Conservation (phyloP, 1,140 invertebrate species). For the Drosophila virilis region DNA sequence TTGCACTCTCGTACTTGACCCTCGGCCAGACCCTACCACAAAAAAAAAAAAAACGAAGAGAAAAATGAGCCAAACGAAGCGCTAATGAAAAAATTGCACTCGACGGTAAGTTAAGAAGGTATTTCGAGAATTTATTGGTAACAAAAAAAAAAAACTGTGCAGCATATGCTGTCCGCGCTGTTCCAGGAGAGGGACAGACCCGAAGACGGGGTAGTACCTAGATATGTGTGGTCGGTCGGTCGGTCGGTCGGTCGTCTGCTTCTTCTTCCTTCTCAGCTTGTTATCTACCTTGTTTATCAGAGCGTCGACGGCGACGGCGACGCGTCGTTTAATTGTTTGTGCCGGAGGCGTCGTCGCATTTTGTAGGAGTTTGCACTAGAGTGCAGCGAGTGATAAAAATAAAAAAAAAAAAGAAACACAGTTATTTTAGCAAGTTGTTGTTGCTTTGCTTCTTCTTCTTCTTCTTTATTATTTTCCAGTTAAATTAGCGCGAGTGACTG, state of each 20-base stretch:
- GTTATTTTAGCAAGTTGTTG: constrained; percentile 70
- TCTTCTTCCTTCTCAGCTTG: constrained; percentile 6
- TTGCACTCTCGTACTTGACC: constrained; percentile 44
- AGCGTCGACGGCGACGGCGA: constrained; percentile 39
- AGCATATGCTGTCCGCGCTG: constrained; percentile 61
- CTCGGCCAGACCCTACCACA: constrained; percentile 14
- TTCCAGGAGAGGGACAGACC: constrained; percentile 3
- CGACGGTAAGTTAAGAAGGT: constrained; percentile 63
- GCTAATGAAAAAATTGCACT: constrained; percentile 75
- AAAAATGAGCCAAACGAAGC: constrained; percentile 49
- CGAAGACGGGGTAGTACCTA: constrained; percentile 14
- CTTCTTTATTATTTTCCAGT: constrained; percentile 6
- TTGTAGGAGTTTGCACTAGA: constrained; percentile 61
- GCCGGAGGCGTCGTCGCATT: constrained; percentile 57
- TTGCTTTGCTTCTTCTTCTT: constrained; percentile 24
- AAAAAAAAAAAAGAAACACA: constrained; percentile 38
- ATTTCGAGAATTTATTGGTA: constrained; percentile 77
- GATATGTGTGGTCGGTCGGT: constrained; percentile 70
- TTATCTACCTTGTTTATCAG: constrained; percentile 79
- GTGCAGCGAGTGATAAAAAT: constrained; percentile 11
- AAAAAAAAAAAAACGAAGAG: constrained; percentile 4
- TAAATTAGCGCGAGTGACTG: constrained; percentile 71
- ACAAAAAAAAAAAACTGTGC: constrained; percentile 52
- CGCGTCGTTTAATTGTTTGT: constrained; percentile 77
- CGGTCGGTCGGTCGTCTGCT: constrained; percentile 36